These are phyloP conservation scores for Hippoglossus stenolepis DNA, from an alignment of 2,113 vertebrate species.

Conservation along the genomic window DNA sequence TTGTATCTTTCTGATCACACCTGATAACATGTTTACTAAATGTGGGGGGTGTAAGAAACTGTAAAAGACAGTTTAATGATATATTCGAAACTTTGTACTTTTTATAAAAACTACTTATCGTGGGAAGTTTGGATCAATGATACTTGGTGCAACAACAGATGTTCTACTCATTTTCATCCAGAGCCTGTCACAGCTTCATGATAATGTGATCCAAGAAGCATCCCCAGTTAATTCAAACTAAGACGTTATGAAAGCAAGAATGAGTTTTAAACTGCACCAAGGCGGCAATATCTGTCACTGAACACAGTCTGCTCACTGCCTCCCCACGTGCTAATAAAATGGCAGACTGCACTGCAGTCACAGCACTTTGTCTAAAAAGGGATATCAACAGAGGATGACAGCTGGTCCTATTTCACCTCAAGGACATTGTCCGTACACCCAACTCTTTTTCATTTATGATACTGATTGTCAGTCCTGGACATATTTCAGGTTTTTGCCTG, in stretches of 20 bases:
- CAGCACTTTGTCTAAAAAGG: constrained; percentile 40
- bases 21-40: not conserved
- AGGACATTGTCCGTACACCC: constrained; percentile 18
- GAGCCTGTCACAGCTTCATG: constrained; percentile 7
- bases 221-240: constrained; percentile 16
- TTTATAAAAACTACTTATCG: not conserved
- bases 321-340: constrained; percentile 43
- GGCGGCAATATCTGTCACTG: constrained; percentile 24
- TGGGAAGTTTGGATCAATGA: not conserved
- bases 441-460: constrained; percentile 5
- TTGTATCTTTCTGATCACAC: not conserved
- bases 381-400: constrained; percentile 39
- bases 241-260: constrained; percentile 10
- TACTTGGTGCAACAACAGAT: constrained; percentile 7
- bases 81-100: not conserved
- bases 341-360: constrained; percentile 31
- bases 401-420: constrained; percentile 45
- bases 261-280: constrained; percentile 3
- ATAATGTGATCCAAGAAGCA: not conserved
- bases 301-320: constrained; percentile 21
- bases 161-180: not conserved
- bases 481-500: constrained; percentile 3
- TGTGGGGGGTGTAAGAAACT: not conserved
- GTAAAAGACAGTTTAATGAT: not conserved
- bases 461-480: constrained; percentile 6